These are phyloP conservation scores for Epinotia brunnichana DNA, from an alignment of 2,888 invertebrate genomes.

Conservation along the genomic window DNA sequence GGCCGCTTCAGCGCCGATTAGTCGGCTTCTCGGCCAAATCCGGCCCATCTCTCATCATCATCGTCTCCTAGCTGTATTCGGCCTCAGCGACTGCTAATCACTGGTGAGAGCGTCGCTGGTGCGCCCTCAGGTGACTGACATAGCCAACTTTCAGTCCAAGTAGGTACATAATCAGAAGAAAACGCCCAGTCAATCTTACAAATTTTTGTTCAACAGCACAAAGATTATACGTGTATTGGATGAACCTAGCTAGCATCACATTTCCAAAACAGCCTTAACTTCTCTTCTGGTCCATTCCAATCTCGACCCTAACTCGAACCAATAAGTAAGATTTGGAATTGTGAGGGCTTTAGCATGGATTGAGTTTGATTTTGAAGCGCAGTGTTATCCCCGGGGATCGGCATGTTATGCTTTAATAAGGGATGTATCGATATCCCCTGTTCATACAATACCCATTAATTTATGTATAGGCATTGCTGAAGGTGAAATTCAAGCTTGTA, in stretches of 20 bases:
- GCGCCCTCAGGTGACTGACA: too few species aligned
- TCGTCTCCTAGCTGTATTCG: too few species aligned
- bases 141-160: too few species aligned
- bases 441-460: background rate
- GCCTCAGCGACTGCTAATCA: too few species aligned
- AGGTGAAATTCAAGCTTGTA: background rate
- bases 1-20: too few species aligned
- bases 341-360: background rate
- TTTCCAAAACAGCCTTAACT: background rate
- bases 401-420: slow-evolving; percentile 29
- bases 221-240: slow-evolving; percentile 15
- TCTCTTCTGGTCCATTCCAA: background rate
- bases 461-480: background rate
- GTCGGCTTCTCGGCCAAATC: too few species aligned
- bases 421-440: slow-evolving; percentile 13
- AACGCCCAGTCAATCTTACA: too few species aligned
- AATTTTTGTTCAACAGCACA: slow-evolving; percentile 11
- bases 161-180: too few species aligned
- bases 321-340: background rate
- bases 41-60: too few species aligned
- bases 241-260: slow-evolving; percentile 6
- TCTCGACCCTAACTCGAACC: background rate
- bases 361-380: background rate
- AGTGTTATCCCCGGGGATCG: background rate
- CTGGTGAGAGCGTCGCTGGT: too few species aligned